Conservation (phyloP, 2,888 invertebrate species). For the Drosophila neonasuta region DNA sequence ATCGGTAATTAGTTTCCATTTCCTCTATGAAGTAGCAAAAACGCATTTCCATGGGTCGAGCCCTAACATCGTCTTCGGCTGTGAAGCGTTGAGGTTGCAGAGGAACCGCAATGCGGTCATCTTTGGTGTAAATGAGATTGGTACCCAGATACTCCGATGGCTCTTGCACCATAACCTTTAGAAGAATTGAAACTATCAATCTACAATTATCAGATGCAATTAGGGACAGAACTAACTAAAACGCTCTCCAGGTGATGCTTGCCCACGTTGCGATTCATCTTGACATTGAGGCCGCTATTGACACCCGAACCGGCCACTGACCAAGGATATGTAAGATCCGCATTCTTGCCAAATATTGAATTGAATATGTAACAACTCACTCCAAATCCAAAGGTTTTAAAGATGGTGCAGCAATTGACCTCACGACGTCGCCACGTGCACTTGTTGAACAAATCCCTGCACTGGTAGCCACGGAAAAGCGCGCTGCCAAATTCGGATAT, state of each 20-base stretch:
- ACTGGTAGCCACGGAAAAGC: slow-evolving; percentile 32
- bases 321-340: slow-evolving; percentile 70
- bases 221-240: slow-evolving; percentile 46
- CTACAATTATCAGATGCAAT: too few species aligned
- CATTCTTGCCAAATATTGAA: slow-evolving; percentile 26
- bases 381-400: slow-evolving; percentile 28
- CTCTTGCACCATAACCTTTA: slow-evolving; percentile 67
- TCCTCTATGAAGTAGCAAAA: slow-evolving; percentile 65
- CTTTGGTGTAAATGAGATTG: slow-evolving; percentile 54
- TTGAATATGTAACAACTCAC: slow-evolving; percentile 65
- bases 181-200: neutral
- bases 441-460: slow-evolving; percentile 56
- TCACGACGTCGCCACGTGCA: slow-evolving; percentile 63
- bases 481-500: slow-evolving; percentile 24
- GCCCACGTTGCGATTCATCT: slow-evolving; percentile 44
- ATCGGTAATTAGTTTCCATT: slow-evolving; percentile 4
- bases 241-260: slow-evolving; percentile 29
- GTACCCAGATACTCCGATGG: slow-evolving; percentile 57
- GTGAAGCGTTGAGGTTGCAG: slow-evolving; percentile 65
- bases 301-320: slow-evolving; percentile 59
- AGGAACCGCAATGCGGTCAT: slow-evolving; percentile 60
- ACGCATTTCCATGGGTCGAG: slow-evolving; percentile 55
- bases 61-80: slow-evolving; percentile 57
- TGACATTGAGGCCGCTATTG: slow-evolving; percentile 55
- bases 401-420: slow-evolving; percentile 65